phyloP scores from a whole-genome alignment of 2,797 vertebrate genomes.

The Muscicapa comitata region DNA sequence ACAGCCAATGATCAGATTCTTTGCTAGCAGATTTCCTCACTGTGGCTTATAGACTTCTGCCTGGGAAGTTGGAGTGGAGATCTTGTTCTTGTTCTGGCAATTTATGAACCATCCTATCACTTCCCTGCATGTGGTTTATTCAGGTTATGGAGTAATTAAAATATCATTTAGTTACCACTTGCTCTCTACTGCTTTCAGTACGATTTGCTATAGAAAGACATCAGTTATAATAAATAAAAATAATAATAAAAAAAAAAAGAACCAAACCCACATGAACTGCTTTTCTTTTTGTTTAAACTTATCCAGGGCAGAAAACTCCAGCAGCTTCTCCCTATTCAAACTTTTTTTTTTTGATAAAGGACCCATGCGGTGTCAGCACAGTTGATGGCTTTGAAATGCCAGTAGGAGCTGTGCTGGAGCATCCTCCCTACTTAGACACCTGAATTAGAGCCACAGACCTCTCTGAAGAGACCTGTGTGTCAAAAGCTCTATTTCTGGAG shows the following conservation, averaged over 20 bases:
- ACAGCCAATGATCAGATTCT: rapidly evolving
- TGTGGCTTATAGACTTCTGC: not conserved
- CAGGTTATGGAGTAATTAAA: not conserved
- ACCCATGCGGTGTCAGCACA: not conserved
- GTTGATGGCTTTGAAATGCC: not conserved
- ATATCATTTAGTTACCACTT: not conserved
- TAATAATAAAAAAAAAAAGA: not conserved
- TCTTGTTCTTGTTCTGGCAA: not conserved
- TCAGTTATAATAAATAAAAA: not conserved
- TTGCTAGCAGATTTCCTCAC: not conserved
- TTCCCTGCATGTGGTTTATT: not conserved
- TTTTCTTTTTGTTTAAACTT: not conserved
- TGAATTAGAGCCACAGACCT: not conserved
- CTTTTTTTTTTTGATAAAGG: not conserved
- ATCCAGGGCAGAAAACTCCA: not conserved
- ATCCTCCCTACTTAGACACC: not conserved
- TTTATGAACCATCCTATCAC: not conserved
- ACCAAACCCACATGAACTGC: not conserved
- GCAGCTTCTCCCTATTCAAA: not conserved
- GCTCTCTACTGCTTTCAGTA: not conserved
- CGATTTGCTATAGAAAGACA: not conserved
- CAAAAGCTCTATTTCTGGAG: not conserved
- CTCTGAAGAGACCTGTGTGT: not conserved
- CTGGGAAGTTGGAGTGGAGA: not conserved
- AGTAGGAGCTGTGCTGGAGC: not conserved